Percentiles rank a stretch among this genome's conserved stretches.
phyloP scores from a whole-genome alignment of 2,113 vertebrate species.

The Dasypus novemcinctus region DNA sequence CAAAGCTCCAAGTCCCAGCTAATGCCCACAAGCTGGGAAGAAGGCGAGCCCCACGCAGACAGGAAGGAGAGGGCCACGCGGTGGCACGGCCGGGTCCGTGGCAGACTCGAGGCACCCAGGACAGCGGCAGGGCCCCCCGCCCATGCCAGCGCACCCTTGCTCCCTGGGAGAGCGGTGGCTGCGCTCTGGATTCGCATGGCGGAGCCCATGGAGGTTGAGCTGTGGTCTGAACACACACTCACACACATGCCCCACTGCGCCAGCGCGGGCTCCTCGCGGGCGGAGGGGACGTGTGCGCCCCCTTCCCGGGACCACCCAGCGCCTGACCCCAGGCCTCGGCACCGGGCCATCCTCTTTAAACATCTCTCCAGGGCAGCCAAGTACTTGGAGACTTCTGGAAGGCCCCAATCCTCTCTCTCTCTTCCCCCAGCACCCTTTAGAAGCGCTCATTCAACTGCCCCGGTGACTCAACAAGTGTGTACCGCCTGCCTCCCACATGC shows the following conservation, averaged over 20 bases:
- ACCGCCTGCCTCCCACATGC: rapidly evolving
- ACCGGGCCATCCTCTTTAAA: neutral
- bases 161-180: neutral
- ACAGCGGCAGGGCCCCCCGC: neutral
- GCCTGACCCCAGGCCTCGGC: neutral
- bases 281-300: no score
- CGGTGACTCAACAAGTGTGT: neutral
- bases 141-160: rapidly evolving
- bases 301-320: no score
- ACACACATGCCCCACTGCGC: no score
- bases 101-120: neutral
- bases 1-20: slow-evolving; percentile 29
- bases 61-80: neutral
- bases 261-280: no score
- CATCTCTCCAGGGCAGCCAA: neutral
- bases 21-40: slow-evolving; percentile 16
- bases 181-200: neutral
- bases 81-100: neutral
- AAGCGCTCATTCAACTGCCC: neutral
- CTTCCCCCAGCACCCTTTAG: neutral
- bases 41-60: neutral
- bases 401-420: neutral
- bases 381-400: neutral
- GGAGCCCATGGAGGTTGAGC: no score
- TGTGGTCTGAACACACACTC: rapidly evolving